These are phyloP conservation scores for Syrphus vitripennis DNA, from an alignment of 2,888 invertebrate genomes.

Conservation along the genomic window DNA sequence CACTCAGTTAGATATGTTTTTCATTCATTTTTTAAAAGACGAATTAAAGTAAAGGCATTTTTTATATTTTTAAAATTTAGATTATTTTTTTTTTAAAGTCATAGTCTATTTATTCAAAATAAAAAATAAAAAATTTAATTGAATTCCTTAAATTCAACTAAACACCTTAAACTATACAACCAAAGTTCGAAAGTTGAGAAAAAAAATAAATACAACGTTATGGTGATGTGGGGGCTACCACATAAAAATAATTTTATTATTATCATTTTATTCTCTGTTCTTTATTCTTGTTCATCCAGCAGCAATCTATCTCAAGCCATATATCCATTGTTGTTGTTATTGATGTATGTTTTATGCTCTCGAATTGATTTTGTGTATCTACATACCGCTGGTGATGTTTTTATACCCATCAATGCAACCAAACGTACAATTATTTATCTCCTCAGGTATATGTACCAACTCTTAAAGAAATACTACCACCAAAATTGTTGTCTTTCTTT, in stretches of 20 bases:
- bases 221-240: conserved; percentile 69
- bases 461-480: conserved; percentile 42
- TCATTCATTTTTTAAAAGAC: too few species aligned
- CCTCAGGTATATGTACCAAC: conserved; percentile 20
- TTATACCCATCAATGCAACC: conserved; percentile 52
- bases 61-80: too few species aligned
- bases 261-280: conserved; percentile 56
- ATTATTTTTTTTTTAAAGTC: too few species aligned
- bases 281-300: conserved; percentile 25
- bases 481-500: not conserved
- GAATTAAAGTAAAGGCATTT: too few species aligned
- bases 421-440: conserved; percentile 52
- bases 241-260: conserved; percentile 71
- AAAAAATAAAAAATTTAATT: too few species aligned
- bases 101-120: too few species aligned
- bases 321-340: conserved; percentile 5
- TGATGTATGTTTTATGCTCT: conserved; percentile 8
- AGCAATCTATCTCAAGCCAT: conserved; percentile 28
- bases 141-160: not conserved
- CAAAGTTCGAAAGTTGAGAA: conserved; percentile 46
- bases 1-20: too few species aligned
- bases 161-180: not conserved
- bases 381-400: conserved; percentile 37
- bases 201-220: conserved; percentile 34
- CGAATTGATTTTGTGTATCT: conserved; percentile 48